Conservation (phyloP, 2,888 invertebrate species). For the Drosophila picticornis region DNA sequence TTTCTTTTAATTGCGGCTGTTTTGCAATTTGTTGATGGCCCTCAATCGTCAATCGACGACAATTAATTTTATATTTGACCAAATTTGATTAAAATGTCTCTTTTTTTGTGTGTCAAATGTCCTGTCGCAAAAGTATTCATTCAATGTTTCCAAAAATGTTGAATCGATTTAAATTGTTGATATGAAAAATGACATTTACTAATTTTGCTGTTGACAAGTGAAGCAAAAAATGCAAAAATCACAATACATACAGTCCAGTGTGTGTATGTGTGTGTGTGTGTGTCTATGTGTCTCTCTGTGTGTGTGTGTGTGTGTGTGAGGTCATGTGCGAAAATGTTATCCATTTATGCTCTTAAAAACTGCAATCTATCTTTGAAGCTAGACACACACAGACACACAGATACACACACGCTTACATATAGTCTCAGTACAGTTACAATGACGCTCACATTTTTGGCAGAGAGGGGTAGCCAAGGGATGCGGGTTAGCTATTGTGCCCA, state of each 20-base stretch:
- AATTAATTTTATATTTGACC: slow-evolving; percentile 16
- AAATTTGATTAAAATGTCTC: slow-evolving; percentile 14
- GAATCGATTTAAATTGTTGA: slow-evolving; percentile 33
- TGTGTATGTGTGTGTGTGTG: slow-evolving; percentile 1
- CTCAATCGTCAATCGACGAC: slow-evolving; percentile 24
- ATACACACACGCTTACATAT: background rate
- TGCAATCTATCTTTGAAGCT: slow-evolving; percentile 74
- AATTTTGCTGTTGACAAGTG: slow-evolving; percentile 34
- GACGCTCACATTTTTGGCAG: slow-evolving; percentile 61
- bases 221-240: background rate
- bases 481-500: background rate
- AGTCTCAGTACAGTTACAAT: slow-evolving; percentile 52
- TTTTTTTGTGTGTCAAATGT: slow-evolving; percentile 1
- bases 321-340: slow-evolving; percentile 50
- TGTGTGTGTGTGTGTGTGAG: slow-evolving; percentile 7
- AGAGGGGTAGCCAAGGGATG: background rate
- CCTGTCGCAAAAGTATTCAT: background rate
- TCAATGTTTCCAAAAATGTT: slow-evolving; percentile 19
- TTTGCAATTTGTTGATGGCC: slow-evolving; percentile 12
- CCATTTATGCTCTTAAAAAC: slow-evolving; percentile 72
- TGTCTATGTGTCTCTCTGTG: background rate
- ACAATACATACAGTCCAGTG: background rate
- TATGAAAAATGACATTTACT: slow-evolving; percentile 27
- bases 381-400: slow-evolving; percentile 13
- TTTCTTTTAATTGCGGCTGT: slow-evolving; percentile 7